Evolutionary conservation across 2,888 invertebrate species (phyloP).

Genomic region (Hirtodrosophila duncani): DNA sequence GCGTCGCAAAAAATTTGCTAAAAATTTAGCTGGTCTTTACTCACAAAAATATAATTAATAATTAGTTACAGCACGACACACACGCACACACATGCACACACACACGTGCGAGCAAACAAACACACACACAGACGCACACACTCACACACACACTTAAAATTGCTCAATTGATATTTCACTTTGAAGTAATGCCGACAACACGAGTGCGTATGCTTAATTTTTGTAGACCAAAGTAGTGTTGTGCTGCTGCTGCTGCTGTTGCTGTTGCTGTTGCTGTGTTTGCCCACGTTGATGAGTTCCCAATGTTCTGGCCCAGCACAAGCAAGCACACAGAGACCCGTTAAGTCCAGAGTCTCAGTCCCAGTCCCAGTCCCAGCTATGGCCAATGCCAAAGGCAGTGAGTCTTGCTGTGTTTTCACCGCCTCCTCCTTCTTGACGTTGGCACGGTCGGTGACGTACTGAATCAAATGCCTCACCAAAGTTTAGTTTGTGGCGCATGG

Average conservation of each 20-base stretch:
- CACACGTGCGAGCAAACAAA: constrained; percentile 16
- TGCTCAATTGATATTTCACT: constrained; percentile 57
- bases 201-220: too few species aligned
- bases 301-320: too few species aligned
- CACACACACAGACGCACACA: constrained; percentile 10
- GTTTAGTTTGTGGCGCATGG: constrained; percentile 60
- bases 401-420: constrained; percentile 44
- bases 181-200: constrained; percentile 38
- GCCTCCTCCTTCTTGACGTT: constrained; percentile 70
- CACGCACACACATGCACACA: constrained; percentile 9
- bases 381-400: constrained; percentile 22
- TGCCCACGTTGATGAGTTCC: too few species aligned
- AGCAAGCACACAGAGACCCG: too few species aligned
- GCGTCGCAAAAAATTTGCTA: constrained; percentile 48
- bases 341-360: too few species aligned
- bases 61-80: constrained; percentile 50
- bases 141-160: constrained; percentile 27
- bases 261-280: constrained; percentile 8
- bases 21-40: constrained; percentile 12
- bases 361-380: too few species aligned
- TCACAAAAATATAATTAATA: constrained; percentile 54
- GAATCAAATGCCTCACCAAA: constrained; percentile 54
- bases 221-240: too few species aligned
- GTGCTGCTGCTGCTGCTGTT: constrained; percentile 11
- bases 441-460: constrained; percentile 68